These are phyloP conservation scores for Drosophila mercatorum DNA, from an alignment of 2,888 invertebrate genomes.

Conservation along the genomic window DNA sequence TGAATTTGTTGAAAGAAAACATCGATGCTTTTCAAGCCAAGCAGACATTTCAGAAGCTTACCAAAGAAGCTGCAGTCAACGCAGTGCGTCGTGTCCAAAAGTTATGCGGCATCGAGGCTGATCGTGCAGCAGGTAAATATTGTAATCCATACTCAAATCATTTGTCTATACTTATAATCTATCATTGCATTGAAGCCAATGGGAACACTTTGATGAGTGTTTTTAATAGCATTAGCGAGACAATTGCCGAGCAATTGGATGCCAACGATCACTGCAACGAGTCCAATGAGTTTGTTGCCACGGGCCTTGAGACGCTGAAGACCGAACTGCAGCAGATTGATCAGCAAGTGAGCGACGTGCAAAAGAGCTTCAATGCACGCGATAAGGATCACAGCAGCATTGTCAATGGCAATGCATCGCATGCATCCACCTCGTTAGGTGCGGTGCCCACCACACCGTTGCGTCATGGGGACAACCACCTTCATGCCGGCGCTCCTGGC, in stretches of 20 bases:
- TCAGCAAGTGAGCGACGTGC: constrained; percentile 68
- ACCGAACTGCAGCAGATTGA: constrained; percentile 74
- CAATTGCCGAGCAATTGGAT: constrained; percentile 71
- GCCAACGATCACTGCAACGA: constrained; percentile 69
- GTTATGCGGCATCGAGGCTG: constrained; percentile 33
- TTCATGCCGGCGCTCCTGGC: neutral
- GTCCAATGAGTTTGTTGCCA: constrained; percentile 69
- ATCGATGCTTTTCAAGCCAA: constrained; percentile 78
- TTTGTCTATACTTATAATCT: neutral
- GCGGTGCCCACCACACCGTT: constrained; percentile 27
- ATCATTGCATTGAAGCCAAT: constrained; percentile 27
- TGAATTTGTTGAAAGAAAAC: constrained; percentile 62
- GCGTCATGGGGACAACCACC: constrained; percentile 2
- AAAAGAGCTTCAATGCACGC: constrained; percentile 58
- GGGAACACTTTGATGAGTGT: constrained; percentile 66
- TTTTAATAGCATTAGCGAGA: constrained; percentile 70
- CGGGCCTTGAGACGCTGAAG: constrained; percentile 64
- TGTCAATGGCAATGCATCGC: constrained; percentile 10
- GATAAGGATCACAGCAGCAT: constrained; percentile 41
- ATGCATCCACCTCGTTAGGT: constrained; percentile 2
- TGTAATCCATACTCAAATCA: neutral
- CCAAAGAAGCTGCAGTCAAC: constrained; percentile 66
- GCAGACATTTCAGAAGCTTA: constrained; percentile 66
- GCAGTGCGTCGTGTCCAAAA: constrained; percentile 57
- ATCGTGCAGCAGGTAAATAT: constrained; percentile 20